Percentiles rank a stretch among this genome's conserved stretches.
These are phyloP conservation scores for Drosophila longiperda DNA, from an alignment of 2,888 invertebrate genomes.

Conservation along the genomic window DNA sequence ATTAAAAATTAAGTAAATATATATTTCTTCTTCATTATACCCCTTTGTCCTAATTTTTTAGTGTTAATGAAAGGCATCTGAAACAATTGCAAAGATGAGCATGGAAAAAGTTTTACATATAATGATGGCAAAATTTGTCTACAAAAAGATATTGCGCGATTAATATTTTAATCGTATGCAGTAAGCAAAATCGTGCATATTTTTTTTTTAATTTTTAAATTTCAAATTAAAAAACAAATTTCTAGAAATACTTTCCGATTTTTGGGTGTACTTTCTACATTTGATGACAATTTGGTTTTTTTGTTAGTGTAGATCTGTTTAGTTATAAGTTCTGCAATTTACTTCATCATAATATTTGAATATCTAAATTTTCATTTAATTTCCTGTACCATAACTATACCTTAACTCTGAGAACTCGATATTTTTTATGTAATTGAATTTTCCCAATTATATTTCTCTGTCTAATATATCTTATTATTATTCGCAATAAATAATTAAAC, in stretches of 20 bases:
- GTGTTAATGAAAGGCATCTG: too few relatives aligned
- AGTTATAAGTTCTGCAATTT: background rate
- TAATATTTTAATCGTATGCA: background rate
- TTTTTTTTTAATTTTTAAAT: background rate
- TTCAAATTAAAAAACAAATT: background rate
- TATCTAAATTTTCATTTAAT: background rate
- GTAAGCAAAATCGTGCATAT: background rate
- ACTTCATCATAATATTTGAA: background rate
- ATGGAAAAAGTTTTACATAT: background rate
- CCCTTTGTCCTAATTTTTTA: rapidly evolving
- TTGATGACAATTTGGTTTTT: background rate
- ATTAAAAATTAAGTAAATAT: background rate
- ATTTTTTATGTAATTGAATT: background rate
- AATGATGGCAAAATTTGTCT: background rate
- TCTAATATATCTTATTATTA: background rate
- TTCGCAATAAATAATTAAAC: background rate
- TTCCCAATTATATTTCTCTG: background rate
- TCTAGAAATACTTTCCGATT: background rate
- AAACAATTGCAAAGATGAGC: background rate
- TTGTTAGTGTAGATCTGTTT: background rate
- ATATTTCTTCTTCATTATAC: background rate
- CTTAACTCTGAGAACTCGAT: background rate
- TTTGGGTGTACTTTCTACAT: background rate
- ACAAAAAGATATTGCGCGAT: background rate
- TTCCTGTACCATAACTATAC: background rate